phyloP scores from a whole-genome alignment of 2,113 vertebrate species.

The Hoplias malabaricus region DNA sequence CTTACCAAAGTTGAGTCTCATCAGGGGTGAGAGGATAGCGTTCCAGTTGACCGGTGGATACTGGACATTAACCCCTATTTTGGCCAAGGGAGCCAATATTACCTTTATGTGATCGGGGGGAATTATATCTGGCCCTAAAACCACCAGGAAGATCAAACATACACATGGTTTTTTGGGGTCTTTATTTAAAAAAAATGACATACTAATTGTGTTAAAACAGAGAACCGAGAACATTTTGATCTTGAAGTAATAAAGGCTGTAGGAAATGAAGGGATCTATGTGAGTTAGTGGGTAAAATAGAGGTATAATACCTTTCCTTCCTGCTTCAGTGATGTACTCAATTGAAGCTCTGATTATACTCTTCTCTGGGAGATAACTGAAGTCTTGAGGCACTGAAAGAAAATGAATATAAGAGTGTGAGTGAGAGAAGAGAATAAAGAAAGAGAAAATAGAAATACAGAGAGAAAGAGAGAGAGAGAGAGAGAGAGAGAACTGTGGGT shows the following conservation, averaged over 20 bases:
- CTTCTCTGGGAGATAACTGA: slow-evolving; percentile 88
- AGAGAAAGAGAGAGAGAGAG: not conserved
- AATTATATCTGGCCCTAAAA: slow-evolving; percentile 81
- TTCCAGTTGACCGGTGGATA: slow-evolving; percentile 94
- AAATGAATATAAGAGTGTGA: no score
- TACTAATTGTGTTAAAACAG: not conserved
- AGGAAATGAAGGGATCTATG: not conserved
- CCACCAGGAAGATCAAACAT: not conserved
- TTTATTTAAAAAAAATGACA: not conserved
- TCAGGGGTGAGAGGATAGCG: slow-evolving; percentile 85
- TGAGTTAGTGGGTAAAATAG: not conserved
- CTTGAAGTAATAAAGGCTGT: no score
- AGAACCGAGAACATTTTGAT: no score
- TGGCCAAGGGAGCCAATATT: slow-evolving; percentile 75
- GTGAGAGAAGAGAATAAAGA: slow-evolving; percentile 45
- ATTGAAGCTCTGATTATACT: slow-evolving; percentile 84
- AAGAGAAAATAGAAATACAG: not conserved
- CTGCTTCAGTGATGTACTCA: slow-evolving; percentile 82
- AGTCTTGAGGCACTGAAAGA: slow-evolving; percentile 87
- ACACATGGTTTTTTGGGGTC: no score
- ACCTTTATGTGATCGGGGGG: slow-evolving; percentile 74
- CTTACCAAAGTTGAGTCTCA: slow-evolving; percentile 92
- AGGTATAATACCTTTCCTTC: slow-evolving; percentile 82
- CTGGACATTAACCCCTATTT: slow-evolving; percentile 79
- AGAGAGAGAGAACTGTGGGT: not conserved